These are phyloP conservation scores for Melinopterus prodromus DNA, from an alignment of 2,888 invertebrate species.

Conservation along the genomic window DNA sequence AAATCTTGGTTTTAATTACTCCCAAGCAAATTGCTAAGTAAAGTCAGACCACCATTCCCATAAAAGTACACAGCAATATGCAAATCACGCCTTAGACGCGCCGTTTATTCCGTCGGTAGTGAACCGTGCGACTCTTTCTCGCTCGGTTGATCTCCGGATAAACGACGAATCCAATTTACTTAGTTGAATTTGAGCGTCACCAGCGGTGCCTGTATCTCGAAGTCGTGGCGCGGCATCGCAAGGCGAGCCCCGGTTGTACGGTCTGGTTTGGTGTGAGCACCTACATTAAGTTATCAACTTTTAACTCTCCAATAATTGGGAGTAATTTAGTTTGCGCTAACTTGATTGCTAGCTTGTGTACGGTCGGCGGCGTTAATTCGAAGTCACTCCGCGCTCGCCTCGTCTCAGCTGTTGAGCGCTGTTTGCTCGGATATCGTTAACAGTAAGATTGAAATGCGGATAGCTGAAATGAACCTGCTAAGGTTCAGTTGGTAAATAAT, in stretches of 20 bases:
- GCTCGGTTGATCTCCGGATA: neutral
- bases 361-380: conserved; percentile 4
- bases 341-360: conserved; percentile 4
- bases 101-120: neutral
- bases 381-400: neutral
- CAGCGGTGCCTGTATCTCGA: no score
- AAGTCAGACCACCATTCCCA: neutral
- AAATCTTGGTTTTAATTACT: neutral
- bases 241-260: neutral
- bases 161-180: neutral
- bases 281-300: neutral
- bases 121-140: neutral
- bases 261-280: neutral
- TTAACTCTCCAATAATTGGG: neutral
- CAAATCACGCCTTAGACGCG: neutral
- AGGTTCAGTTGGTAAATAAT: neutral
- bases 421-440: neutral
- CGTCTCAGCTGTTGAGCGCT: neutral
- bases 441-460: neutral
- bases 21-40: neutral
- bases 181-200: neutral
- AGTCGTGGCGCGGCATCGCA: no score
- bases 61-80: neutral
- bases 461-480: neutral
- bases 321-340: neutral